Conservation (phyloP, 2,113 vertebrate genomes). For the Pachypanchax playfairii region DNA sequence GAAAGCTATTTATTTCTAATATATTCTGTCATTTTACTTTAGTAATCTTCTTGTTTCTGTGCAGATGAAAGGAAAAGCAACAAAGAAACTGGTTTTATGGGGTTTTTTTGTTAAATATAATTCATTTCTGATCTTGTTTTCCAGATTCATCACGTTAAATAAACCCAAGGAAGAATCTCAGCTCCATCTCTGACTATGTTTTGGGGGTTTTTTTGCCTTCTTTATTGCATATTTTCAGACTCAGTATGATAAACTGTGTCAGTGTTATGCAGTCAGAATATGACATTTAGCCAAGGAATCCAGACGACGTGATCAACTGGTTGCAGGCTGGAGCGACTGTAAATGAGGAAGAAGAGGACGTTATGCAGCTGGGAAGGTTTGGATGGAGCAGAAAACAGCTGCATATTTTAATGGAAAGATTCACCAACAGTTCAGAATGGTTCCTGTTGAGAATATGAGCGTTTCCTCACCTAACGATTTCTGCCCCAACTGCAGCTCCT, state of each 20-base stretch:
- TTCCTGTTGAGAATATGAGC: slow-evolving; percentile 80
- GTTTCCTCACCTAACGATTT: slow-evolving; percentile 50
- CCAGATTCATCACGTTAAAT: slow-evolving; percentile 36
- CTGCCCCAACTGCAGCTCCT: slow-evolving; percentile 88
- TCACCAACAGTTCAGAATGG: slow-evolving; percentile 69
- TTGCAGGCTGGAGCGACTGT: slow-evolving; percentile 39
- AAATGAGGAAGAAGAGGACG: slow-evolving; percentile 32
- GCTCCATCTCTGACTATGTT: slow-evolving; percentile 17
- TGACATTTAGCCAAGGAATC: slow-evolving; percentile 32
- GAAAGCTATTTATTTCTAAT: slow-evolving; percentile 23
- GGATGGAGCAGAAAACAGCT: slow-evolving; percentile 8
- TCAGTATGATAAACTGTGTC: slow-evolving; percentile 26
- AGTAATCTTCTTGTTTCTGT: slow-evolving; percentile 3
- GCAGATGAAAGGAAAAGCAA: not conserved
- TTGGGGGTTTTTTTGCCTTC: slow-evolving; percentile 6
- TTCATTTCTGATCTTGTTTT: slow-evolving; percentile 48
- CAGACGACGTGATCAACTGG: slow-evolving; percentile 27
- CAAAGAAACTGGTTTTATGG: slow-evolving; percentile 18
- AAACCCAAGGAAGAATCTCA: too few relatives aligned
- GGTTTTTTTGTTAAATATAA: slow-evolving; percentile 14
- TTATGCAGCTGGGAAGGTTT: slow-evolving; percentile 25
- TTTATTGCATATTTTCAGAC: slow-evolving; percentile 18
- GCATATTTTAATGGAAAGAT: slow-evolving; percentile 2
- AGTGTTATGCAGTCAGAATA: slow-evolving; percentile 8
- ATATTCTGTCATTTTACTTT: slow-evolving; percentile 15